These are phyloP conservation scores for Vandiemenella viatica DNA, from an alignment of 2,888 invertebrate species.

Conservation along the genomic window DNA sequence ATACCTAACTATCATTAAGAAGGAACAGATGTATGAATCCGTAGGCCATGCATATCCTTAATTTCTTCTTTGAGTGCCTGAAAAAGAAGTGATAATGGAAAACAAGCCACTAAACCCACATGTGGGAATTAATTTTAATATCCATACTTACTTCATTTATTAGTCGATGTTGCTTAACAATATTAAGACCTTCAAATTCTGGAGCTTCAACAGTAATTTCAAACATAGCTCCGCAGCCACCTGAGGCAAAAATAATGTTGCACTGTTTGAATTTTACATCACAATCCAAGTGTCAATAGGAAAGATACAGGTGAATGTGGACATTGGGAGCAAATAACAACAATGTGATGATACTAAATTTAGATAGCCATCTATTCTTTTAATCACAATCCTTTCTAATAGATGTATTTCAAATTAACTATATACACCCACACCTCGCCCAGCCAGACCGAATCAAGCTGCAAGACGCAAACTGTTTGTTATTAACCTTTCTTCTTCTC, in stretches of 20 bases:
- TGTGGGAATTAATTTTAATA: no score
- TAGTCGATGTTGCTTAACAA: slow-evolving; percentile 57
- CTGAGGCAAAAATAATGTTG: slow-evolving; percentile 27
- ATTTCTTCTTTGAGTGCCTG: slow-evolving; percentile 58
- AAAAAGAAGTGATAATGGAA: slow-evolving; percentile 16
- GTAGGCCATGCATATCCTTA: slow-evolving; percentile 67
- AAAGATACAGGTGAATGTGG: not conserved
- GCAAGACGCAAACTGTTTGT: no score
- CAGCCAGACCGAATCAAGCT: no score
- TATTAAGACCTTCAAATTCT: slow-evolving; percentile 52
- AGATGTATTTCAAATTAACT: no score
- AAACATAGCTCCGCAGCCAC: slow-evolving; percentile 72
- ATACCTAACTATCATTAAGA: no score
- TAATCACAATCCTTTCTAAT: no score
- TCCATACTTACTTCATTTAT: slow-evolving; percentile 45
- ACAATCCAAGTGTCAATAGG: not conserved
- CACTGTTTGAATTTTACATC: not conserved
- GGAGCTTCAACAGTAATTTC: slow-evolving; percentile 50
- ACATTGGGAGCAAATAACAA: not conserved
- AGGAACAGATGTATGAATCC: slow-evolving; percentile 52
- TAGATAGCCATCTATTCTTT: not conserved
- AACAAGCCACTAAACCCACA: no score
- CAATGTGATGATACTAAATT: not conserved
- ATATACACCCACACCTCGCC: no score
- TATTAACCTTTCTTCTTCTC: no score